These are phyloP conservation scores for Papilio elwesi DNA, from an alignment of 2,888 invertebrate genomes.

Conservation along the genomic window DNA sequence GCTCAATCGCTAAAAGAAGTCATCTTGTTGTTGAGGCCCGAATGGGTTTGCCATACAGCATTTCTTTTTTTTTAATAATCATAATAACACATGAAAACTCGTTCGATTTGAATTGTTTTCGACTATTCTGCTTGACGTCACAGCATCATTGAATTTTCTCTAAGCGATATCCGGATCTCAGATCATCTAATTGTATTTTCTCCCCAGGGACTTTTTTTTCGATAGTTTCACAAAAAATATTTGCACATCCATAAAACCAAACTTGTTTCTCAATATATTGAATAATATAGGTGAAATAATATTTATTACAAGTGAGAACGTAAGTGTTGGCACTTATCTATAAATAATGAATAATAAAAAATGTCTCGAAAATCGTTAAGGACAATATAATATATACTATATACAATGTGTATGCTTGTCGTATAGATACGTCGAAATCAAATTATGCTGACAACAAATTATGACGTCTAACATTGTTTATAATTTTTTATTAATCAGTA, in stretches of 20 bases:
- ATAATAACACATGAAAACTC: slow-evolving; percentile 13
- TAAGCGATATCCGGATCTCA: not conserved
- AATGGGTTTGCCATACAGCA: slow-evolving; percentile 23
- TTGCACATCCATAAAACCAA: not conserved
- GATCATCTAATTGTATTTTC: slow-evolving; percentile 40
- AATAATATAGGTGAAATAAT: not conserved
- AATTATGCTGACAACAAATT: not conserved
- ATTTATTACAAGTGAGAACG: not conserved
- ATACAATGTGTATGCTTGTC: too few species aligned
- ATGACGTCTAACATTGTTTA: too few species aligned
- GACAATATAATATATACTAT: too few species aligned
- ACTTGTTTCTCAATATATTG: not conserved
- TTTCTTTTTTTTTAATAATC: slow-evolving; percentile 25
- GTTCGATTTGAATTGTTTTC: slow-evolving; percentile 13
- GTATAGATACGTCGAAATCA: not conserved
- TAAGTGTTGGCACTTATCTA: not conserved
- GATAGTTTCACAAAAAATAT: not conserved
- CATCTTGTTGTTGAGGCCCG: slow-evolving; percentile 24
- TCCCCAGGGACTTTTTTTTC: slow-evolving; percentile 41
- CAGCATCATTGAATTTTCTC: not conserved
- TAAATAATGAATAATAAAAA: too few species aligned
- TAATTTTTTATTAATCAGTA: not conserved
- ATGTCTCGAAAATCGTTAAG: not conserved
- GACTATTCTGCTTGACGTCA: slow-evolving; percentile 13
- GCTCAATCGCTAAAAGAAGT: slow-evolving; percentile 26